Conservation (phyloP, 2,797 vertebrate species). For the Delichon dasypus region DNA sequence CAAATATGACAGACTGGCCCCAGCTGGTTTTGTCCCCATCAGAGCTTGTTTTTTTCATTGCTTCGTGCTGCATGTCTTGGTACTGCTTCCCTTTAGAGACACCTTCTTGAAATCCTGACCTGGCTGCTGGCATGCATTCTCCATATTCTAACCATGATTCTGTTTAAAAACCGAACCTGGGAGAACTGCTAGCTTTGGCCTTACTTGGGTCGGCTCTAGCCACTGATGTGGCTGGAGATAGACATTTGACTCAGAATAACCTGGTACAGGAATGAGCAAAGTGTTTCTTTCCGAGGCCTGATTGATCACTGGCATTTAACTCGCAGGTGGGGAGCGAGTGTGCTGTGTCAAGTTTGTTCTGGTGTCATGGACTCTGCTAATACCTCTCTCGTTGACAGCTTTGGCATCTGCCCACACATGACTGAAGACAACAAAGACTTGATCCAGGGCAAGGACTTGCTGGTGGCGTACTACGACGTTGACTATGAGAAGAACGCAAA, state of each 20-base stretch:
- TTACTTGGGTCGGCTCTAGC: neutral
- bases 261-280: neutral
- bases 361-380: neutral
- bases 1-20: neutral
- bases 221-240: neutral
- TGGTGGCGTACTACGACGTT: constrained; percentile 94
- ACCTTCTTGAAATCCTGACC: neutral
- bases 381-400: constrained; percentile 71
- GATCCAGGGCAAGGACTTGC: constrained; percentile 89
- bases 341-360: neutral
- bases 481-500: constrained; percentile 97
- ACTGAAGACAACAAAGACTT: constrained; percentile 96
- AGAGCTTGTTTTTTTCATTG: neutral
- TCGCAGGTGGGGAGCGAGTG: neutral
- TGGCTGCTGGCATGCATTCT: neutral
- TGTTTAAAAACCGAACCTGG: neutral
- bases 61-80: neutral
- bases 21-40: neutral
- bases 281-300: neutral
- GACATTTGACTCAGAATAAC: neutral
- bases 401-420: constrained; percentile 95
- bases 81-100: neutral
- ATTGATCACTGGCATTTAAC: neutral
- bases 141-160: neutral
- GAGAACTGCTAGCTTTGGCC: neutral